Evolutionary conservation across 1,140 invertebrate species (phyloP).

Genomic region (Pemphigus obesinymphae): DNA sequence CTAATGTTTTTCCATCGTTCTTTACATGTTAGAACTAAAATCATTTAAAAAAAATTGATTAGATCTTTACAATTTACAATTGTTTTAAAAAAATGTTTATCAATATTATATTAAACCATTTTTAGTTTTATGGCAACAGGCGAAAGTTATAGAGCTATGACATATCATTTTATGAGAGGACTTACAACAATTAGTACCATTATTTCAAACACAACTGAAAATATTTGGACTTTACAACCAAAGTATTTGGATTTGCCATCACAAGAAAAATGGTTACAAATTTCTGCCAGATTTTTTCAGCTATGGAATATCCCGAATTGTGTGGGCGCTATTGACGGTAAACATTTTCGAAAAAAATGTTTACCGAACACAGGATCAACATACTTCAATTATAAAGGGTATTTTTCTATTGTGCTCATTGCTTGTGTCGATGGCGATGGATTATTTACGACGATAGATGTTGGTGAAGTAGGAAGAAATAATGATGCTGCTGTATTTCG

Average conservation of each 20-base stretch:
- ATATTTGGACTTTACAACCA: not conserved
- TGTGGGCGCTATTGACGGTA: conserved; percentile 52
- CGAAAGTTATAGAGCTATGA: conserved; percentile 1
- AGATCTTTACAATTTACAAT: not conserved
- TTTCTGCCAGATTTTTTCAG: not conserved
- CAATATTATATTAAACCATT: not conserved
- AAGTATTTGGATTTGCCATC: not conserved
- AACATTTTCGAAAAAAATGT: conserved; percentile 48
- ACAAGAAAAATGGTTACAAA: conserved; percentile 6
- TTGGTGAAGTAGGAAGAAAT: conserved; percentile 47
- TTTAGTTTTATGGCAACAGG: not conserved
- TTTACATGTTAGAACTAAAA: not conserved
- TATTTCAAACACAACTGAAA: not conserved
- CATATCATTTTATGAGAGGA: conserved; percentile 12
- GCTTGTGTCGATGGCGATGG: conserved; percentile 49
- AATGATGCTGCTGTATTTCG: conserved; percentile 50
- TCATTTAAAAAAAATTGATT: not conserved
- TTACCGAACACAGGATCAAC: conserved; percentile 43
- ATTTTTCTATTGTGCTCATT: conserved; percentile 48
- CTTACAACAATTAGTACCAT: not conserved
- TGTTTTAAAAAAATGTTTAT: not conserved
- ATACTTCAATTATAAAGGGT: conserved; percentile 51
- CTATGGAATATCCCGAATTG: conserved; percentile 49
- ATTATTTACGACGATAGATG: conserved; percentile 48
- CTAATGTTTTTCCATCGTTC: not conserved